Conservation (phyloP, 2,113 vertebrate species). For the Apus apus region DNA sequence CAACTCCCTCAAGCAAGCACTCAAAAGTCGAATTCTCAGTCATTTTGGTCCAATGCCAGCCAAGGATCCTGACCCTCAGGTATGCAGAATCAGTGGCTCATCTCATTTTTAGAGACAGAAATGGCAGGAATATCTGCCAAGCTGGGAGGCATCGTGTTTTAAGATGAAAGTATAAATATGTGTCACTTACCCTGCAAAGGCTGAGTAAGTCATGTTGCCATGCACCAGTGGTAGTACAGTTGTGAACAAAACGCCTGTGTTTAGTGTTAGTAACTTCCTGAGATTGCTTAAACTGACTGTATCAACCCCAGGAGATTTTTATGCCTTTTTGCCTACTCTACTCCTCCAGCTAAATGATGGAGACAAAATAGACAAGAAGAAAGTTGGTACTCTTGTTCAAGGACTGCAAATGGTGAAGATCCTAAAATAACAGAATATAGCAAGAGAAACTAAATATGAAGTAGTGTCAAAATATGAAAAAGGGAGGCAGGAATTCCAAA, state of each 20-base stretch:
- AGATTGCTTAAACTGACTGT: neutral
- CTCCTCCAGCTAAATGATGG: neutral
- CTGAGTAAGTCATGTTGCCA: neutral
- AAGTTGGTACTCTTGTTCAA: neutral
- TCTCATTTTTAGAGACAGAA: neutral
- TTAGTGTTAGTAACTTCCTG: slow-evolving; percentile 8
- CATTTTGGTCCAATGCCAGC: slow-evolving; percentile 85
- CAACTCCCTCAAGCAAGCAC: slow-evolving; percentile 76
- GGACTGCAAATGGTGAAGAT: neutral
- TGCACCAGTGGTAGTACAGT: neutral
- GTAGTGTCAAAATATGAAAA: neutral
- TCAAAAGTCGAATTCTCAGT: slow-evolving; percentile 80
- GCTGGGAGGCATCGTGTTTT: neutral
- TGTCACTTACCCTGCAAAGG: neutral
- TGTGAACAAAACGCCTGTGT: neutral
- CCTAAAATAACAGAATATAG: neutral
- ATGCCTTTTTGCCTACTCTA: neutral
- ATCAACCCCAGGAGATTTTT: neutral
- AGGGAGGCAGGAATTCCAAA: neutral
- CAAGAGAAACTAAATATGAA: neutral
- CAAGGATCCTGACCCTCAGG: slow-evolving; percentile 84
- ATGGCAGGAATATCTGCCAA: neutral
- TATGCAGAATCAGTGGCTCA: slow-evolving; percentile 17
- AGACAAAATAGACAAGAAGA: neutral
- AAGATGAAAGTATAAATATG: slow-evolving; percentile 19